A percentile compares a stretch with the other conserved stretches of the same genome.
Conservation (phyloP, 2,888 invertebrate species). For the Drosophila aldrichi region DNA sequence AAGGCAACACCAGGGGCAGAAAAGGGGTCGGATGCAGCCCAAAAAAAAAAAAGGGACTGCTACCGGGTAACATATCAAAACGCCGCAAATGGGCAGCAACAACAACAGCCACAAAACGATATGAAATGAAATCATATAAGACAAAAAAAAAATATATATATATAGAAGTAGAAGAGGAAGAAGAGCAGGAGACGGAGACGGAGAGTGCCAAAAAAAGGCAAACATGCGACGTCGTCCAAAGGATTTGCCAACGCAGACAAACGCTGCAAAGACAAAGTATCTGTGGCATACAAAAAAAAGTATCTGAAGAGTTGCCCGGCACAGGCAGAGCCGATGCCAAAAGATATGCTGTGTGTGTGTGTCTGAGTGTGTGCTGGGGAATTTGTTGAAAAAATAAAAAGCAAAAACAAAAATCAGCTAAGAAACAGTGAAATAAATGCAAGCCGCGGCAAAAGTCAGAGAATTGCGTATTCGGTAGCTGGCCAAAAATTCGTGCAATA, state of each 20-base stretch:
- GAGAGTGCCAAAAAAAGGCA: constrained; percentile 62
- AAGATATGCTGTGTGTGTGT: constrained; percentile 47
- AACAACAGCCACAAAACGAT: constrained; percentile 43
- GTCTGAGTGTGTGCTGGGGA: constrained; percentile 53
- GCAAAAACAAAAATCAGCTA: constrained; percentile 28
- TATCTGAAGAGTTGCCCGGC: constrained; percentile 39
- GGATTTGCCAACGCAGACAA: constrained; percentile 75
- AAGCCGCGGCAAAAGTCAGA: constrained; percentile 37
- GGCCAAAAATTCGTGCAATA: constrained; percentile 18
- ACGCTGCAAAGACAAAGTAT: constrained; percentile 73
- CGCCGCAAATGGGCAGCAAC: constrained; percentile 77
- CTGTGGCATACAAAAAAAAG: constrained; percentile 45
- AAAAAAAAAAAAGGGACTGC: constrained; percentile 55
- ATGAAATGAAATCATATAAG: constrained; percentile 65
- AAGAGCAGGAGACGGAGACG: not conserved
- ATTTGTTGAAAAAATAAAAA: constrained; percentile 55
- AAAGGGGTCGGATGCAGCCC: constrained; percentile 7
- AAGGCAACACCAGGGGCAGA: constrained; percentile 52
- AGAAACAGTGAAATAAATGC: constrained; percentile 61
- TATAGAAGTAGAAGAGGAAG: constrained; percentile 21
- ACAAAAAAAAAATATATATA: constrained; percentile 48
- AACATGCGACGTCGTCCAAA: constrained; percentile 79
- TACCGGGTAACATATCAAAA: constrained; percentile 81
- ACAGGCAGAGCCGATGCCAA: constrained; percentile 30
- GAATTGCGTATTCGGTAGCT: constrained; percentile 58